These are phyloP conservation scores for Mormyrus lacerda DNA, from an alignment of 2,113 vertebrate species.

Conservation along the genomic window DNA sequence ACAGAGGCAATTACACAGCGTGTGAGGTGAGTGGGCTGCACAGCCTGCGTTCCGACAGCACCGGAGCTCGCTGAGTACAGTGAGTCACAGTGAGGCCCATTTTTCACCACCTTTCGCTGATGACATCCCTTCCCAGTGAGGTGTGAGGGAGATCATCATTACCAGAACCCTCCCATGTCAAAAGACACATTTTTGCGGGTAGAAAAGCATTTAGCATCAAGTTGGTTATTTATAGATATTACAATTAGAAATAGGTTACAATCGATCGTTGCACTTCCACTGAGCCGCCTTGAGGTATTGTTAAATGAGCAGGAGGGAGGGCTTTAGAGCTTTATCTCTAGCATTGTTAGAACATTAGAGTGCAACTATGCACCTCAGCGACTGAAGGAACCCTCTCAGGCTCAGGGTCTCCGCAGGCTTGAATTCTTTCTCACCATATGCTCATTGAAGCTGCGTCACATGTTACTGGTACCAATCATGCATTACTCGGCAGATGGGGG, in stretches of 20 bases:
- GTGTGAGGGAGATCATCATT: not conserved
- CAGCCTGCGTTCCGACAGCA: no score
- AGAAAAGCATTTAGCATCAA: not conserved
- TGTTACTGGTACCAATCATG: conserved; percentile 70
- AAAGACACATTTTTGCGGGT: not conserved
- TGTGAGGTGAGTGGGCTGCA: not conserved
- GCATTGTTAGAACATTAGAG: not conserved
- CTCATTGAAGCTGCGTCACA: conserved; percentile 74
- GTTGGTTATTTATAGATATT: not conserved
- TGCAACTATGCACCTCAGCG: conserved; percentile 18
- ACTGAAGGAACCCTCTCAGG: conserved; percentile 19
- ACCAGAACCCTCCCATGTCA: not conserved
- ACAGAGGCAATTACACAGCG: not conserved
- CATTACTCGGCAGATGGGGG: conserved; percentile 55
- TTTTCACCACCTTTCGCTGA: not conserved
- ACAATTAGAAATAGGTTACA: not conserved
- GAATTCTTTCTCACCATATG: conserved; percentile 50
- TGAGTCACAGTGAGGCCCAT: not conserved
- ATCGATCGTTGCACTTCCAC: not conserved
- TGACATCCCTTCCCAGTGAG: not conserved
- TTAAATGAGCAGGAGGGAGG: not conserved
- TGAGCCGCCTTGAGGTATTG: not conserved
- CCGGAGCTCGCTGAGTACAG: not conserved
- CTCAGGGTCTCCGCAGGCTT: conserved; percentile 38
- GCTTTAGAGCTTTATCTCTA: not conserved